phyloP scores from a whole-genome alignment of 2,888 invertebrate species.

The Ophioninae sp. region DNA sequence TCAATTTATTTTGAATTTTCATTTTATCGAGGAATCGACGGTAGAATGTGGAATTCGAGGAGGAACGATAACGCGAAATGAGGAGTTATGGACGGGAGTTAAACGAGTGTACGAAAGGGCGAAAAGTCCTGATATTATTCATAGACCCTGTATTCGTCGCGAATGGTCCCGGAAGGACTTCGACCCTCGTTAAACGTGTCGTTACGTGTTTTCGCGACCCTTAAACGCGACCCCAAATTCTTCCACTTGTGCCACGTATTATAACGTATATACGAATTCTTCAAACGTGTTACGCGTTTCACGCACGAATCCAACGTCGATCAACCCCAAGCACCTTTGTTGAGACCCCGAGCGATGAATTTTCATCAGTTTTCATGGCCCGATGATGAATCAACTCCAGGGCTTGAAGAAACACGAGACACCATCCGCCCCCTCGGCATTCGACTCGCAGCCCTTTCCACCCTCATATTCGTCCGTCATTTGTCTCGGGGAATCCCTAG shows the following conservation, averaged over 20 bases:
- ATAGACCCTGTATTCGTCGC: slow-evolving; percentile 44
- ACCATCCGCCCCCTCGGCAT: not conserved
- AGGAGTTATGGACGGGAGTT: slow-evolving; percentile 25
- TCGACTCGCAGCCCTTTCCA: slow-evolving; percentile 7
- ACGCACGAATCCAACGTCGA: not conserved
- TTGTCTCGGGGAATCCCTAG: slow-evolving; percentile 27
- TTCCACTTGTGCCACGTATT: too few relatives aligned
- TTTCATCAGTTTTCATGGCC: slow-evolving; percentile 49
- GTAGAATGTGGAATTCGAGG: slow-evolving; percentile 28
- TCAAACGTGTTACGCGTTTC: too few relatives aligned
- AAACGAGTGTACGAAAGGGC: not conserved
- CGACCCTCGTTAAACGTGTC: slow-evolving; percentile 55
- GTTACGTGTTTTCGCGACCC: not conserved
- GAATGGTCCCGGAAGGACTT: too few relatives aligned
- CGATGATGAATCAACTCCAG: slow-evolving; percentile 51
- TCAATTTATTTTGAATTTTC: slow-evolving; percentile 16
- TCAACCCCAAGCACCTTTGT: not conserved
- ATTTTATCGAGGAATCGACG: not conserved
- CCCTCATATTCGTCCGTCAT: not conserved
- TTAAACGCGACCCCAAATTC: not conserved
- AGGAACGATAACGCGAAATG: slow-evolving; percentile 47
- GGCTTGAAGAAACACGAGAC: slow-evolving; percentile 43
- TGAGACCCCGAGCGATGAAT: slow-evolving; percentile 53
- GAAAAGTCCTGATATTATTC: slow-evolving; percentile 51
- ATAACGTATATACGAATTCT: too few relatives aligned